Base-by-base conservation (phyloP, 1,140 invertebrate species). In the Lasaia peninsularis region DNA sequence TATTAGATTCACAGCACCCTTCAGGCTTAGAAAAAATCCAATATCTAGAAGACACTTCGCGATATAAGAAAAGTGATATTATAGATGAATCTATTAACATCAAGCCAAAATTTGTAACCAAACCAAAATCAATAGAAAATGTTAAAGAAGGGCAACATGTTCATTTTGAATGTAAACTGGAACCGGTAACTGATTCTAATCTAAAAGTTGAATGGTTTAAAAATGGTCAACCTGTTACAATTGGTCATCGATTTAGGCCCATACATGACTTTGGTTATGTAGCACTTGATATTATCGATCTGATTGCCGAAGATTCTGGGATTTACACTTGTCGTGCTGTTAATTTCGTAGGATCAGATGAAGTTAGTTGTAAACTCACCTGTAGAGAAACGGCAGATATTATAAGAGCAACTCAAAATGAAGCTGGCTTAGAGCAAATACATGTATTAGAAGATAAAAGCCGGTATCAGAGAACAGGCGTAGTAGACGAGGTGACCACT, bases 181-280 rank as follows among this genome's bases (percentile, higher is more conserved):
- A 98, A 88, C 97, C 97, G n/a, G 95, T 97, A 2, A 98, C 97
- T 14, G 98, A 99, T 90, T 93, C 96, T 0, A 97, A 98, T 70
- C 83, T 98, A 18, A 95, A 96, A 89, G 96, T 98, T 11, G 96
- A 98, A 86, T 98, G 97, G 97, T 98, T 93, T 77, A 97, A 97
- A 77, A 97, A 98, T 87, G 96, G 96, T 52, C 92, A 94, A 74
- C 95, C 95, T 57, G 93, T 98, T 32, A 97, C 95, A 6, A 93
- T 97, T 78, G 95, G 96, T 58, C 96, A 97, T 80, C 92, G 97
- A 65, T 98, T 98, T 91, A 92, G 96, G 68, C 97, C 96, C 57
- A 98, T 98, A 75, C 96, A 98, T 80, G 98, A 98, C 75, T 98
- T 99, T 83, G 97, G 97, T 10, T 98, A 98, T 74, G 96, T 98